A percentile compares a stretch with the other conserved stretches of the same genome.
These are phyloP conservation scores for Lycophotia porphyrea DNA, from an alignment of 2,888 invertebrate species.

Conservation along the genomic window DNA sequence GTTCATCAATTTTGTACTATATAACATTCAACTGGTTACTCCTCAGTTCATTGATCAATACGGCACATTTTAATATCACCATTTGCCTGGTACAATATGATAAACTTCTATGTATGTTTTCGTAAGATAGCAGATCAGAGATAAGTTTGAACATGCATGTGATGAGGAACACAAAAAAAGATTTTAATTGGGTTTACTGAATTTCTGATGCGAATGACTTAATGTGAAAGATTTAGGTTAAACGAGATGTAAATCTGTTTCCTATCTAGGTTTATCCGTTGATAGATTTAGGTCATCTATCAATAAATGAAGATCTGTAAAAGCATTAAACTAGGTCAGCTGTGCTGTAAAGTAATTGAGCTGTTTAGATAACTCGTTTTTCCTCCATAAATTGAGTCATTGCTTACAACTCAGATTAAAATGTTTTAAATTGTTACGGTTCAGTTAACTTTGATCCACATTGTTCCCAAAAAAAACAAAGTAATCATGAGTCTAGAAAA, in stretches of 20 bases:
- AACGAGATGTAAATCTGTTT: conserved; percentile 18
- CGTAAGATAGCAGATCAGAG: background rate
- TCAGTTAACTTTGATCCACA: background rate
- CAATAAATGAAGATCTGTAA: conserved; percentile 29
- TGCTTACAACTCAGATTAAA: conserved; percentile 13
- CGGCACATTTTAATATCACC: background rate
- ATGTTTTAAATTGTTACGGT: conserved; percentile 8
- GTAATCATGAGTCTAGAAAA: background rate
- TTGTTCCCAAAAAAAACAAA: background rate
- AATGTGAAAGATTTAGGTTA: conserved; percentile 22
- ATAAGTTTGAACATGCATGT: conserved; percentile 15
- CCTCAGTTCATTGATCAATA: background rate
- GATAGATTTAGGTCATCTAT: conserved; percentile 15
- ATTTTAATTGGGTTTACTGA: background rate
- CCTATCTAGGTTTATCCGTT: conserved; percentile 18
- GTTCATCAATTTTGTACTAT: background rate
- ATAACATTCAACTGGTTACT: background rate
- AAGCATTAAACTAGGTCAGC: conserved; percentile 45
- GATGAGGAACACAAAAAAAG: background rate
- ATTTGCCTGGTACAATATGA: background rate
- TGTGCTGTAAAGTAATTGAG: conserved; percentile 33
- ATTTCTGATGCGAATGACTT: conserved; percentile 8
- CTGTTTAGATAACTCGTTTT: conserved; percentile 39
- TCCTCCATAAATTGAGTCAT: conserved; percentile 24
- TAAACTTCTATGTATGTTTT: background rate